Evolutionary conservation across 2,888 invertebrate species (phyloP).

Genomic region (Troglohyphantes excavatus): DNA sequence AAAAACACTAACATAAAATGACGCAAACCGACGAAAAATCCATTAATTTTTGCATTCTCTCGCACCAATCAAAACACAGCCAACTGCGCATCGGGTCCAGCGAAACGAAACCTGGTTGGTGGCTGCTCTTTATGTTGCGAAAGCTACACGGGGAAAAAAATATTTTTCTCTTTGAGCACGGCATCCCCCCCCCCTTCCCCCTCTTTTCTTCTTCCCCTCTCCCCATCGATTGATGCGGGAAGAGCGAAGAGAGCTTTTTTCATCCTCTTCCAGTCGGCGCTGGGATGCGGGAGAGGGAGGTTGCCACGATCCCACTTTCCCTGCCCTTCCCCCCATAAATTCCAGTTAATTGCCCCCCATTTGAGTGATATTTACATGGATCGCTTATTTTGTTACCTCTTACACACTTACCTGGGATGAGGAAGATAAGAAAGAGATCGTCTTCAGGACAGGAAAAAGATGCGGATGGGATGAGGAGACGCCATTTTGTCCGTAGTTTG

Average conservation of each 20-base stretch:
- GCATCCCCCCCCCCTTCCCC: conserved; percentile 8
- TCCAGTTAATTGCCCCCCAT: conserved; percentile 23
- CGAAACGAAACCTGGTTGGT: conserved; percentile 68
- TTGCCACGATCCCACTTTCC: conserved; percentile 8
- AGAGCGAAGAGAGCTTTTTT: not conserved
- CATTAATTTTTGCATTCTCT: conserved; percentile 78
- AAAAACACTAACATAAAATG: conserved; percentile 78
- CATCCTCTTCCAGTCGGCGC: conserved; percentile 25
- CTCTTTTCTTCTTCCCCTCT: conserved; percentile 30
- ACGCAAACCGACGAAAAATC: conserved; percentile 77
- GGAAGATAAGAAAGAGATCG: conserved; percentile 66
- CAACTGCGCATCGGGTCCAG: conserved; percentile 70
- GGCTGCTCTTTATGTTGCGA: conserved; percentile 62
- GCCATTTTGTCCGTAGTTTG: conserved; percentile 67
- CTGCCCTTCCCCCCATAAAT: not conserved
- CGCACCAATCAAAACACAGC: conserved; percentile 72
- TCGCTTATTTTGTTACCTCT: conserved; percentile 56
- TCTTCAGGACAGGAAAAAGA: conserved; percentile 70
- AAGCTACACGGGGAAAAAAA: conserved; percentile 34
- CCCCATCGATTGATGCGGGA: conserved; percentile 14
- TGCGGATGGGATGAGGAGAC: conserved; percentile 48
- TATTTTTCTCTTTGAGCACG: conserved; percentile 19
- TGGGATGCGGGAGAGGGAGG: conserved; percentile 15
- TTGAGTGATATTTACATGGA: conserved; percentile 52
- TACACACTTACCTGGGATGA: conserved; percentile 63